A percentile compares a stretch with the other conserved stretches of the same genome.
These are phyloP conservation scores for Oligia latruncula DNA, from an alignment of 2,888 invertebrate species.

Conservation along the genomic window DNA sequence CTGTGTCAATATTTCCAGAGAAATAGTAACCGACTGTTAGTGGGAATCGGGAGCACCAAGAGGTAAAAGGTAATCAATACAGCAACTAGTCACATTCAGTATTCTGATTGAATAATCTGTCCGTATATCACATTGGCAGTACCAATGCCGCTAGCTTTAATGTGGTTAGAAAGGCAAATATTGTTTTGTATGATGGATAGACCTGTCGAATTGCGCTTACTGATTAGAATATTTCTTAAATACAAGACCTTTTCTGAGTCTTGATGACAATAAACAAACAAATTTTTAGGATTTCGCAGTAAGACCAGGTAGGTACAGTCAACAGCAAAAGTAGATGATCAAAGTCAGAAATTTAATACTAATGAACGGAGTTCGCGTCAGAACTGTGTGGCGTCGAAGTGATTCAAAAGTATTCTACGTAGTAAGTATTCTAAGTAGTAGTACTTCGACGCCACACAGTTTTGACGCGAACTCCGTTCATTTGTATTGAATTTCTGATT, in stretches of 20 bases:
- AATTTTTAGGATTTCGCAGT: background rate
- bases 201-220: slow-evolving; percentile 15
- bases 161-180: slow-evolving; percentile 53
- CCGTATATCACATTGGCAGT: slow-evolving; percentile 39
- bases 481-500: too few species aligned
- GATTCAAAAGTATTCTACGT: too few species aligned
- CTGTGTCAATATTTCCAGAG: slow-evolving; percentile 37
- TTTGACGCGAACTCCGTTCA: too few species aligned
- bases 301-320: too few species aligned
- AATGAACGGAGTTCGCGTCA: too few species aligned
- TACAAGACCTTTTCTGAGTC: background rate
- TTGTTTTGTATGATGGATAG: slow-evolving; percentile 44
- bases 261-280: background rate
- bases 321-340: too few species aligned
- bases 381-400: too few species aligned
- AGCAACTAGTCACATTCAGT: slow-evolving; percentile 48
- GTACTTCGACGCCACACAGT: too few species aligned
- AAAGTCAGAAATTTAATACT: too few species aligned
- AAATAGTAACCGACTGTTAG: slow-evolving; percentile 5
- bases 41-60: slow-evolving; percentile 15
- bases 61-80: slow-evolving; percentile 41
- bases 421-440: too few species aligned
- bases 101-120: slow-evolving; percentile 62
- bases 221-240: slow-evolving; percentile 8
- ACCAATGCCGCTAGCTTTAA: slow-evolving; percentile 20